A percentile compares a stretch with the other conserved stretches of the same genome.
phyloP scores from a whole-genome alignment of 1,140 invertebrate species.

The Ceratosolen fusciceps region DNA sequence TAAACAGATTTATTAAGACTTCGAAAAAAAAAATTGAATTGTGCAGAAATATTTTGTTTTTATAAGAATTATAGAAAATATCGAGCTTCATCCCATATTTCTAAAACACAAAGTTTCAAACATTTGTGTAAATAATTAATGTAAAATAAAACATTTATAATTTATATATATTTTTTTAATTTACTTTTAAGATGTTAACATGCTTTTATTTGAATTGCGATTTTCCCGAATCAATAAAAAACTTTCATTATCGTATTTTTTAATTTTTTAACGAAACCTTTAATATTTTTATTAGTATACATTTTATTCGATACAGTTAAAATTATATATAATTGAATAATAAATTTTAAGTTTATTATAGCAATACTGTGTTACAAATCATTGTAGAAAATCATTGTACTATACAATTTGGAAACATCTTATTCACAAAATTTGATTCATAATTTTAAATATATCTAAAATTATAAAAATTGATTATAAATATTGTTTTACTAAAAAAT shows the following conservation, averaged over 20 bases:
- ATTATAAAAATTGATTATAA: too few species aligned
- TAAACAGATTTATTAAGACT: background rate
- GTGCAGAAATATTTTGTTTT: background rate
- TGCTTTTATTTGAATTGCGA: background rate
- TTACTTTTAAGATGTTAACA: background rate
- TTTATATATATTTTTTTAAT: background rate
- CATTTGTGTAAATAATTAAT: background rate
- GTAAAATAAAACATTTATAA: background rate
- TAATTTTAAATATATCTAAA: too few species aligned
- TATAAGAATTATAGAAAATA: background rate
- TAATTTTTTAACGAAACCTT: background rate
- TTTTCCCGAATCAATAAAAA: background rate
- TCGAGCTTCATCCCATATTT: background rate
- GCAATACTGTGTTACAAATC: background rate
- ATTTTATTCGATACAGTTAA: background rate
- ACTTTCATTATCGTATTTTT: background rate
- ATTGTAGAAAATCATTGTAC: background rate
- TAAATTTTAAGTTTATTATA: background rate
- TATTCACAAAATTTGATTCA: too few species aligned
- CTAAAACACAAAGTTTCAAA: background rate
- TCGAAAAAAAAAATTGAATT: background rate
- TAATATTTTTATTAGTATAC: background rate
- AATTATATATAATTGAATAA: background rate
- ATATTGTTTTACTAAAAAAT: too few species aligned
- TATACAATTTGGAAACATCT: too few species aligned